These are phyloP conservation scores for Australoheros facetus DNA, from an alignment of 2,797 vertebrate species.

Conservation along the genomic window DNA sequence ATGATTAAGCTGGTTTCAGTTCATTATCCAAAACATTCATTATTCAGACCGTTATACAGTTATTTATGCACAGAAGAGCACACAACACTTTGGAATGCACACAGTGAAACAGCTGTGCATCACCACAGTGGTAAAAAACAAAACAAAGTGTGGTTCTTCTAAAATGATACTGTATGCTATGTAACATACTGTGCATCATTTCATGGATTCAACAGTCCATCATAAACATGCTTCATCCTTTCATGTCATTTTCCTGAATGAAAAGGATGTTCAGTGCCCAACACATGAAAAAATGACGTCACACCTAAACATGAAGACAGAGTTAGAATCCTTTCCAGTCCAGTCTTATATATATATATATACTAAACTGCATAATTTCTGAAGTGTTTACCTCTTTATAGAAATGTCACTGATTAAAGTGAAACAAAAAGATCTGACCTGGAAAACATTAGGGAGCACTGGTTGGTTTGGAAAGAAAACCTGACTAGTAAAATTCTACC, in stretches of 20 bases:
- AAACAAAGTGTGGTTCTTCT: slow-evolving; percentile 6
- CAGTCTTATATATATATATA: slow-evolving; percentile 6
- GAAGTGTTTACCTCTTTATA: not conserved
- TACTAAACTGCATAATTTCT: not conserved
- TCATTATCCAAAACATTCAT: slow-evolving; percentile 5
- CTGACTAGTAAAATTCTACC: slow-evolving; percentile 78
- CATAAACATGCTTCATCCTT: slow-evolving; percentile 32
- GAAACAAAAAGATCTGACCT: slow-evolving; percentile 37
- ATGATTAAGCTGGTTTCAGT: slow-evolving; percentile 45
- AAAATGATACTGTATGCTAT: slow-evolving; percentile 53
- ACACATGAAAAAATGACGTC: slow-evolving; percentile 32
- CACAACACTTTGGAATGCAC: slow-evolving; percentile 47
- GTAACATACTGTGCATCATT: slow-evolving; percentile 53
- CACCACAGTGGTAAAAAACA: slow-evolving; percentile 4
- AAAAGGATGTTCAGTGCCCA: slow-evolving; percentile 51
- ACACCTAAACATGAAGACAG: slow-evolving; percentile 37
- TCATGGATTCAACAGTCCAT: slow-evolving; percentile 39
- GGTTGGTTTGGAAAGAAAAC: slow-evolving; percentile 63
- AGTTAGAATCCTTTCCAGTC: slow-evolving; percentile 41
- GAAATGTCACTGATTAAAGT: not conserved
- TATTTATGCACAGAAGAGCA: slow-evolving; percentile 16
- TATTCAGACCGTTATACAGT: slow-evolving; percentile 12
- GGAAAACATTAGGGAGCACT: slow-evolving; percentile 41
- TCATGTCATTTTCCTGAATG: slow-evolving; percentile 49
- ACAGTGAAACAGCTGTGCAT: slow-evolving; percentile 46